phyloP scores from a whole-genome alignment of 2,797 vertebrate species.

The Acropternis orthonyx region DNA sequence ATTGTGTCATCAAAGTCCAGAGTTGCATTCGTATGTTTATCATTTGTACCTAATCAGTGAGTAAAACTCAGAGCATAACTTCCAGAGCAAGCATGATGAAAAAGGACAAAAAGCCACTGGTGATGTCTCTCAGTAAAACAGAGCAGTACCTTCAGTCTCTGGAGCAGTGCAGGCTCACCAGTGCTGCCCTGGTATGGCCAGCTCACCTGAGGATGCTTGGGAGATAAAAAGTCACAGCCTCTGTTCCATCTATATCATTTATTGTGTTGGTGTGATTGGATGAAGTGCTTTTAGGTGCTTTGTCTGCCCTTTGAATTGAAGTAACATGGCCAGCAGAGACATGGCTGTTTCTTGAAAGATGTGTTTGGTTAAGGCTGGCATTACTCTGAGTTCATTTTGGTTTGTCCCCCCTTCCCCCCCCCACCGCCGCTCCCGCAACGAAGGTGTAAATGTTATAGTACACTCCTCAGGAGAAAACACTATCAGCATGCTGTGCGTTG shows the following conservation, averaged over 20 bases:
- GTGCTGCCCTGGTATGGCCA: background rate
- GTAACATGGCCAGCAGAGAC: background rate
- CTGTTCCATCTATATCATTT: background rate
- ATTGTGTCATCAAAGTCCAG: background rate
- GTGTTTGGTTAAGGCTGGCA: background rate
- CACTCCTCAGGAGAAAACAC: background rate
- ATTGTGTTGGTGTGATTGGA: rapidly evolving
- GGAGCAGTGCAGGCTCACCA: background rate
- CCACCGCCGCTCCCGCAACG: rapidly evolving
- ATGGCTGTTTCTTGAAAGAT: background rate
- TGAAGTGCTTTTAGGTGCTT: rapidly evolving
- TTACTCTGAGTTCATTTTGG: background rate
- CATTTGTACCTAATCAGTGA: background rate
- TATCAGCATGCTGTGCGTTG: background rate
- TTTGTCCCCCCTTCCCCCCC: background rate
- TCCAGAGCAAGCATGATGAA: background rate
- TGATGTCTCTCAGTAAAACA: rapidly evolving
- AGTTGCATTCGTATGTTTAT: background rate
- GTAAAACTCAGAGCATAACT: background rate
- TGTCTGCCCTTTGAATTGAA: background rate
- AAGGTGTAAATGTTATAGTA: background rate
- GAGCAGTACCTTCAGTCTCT: background rate
- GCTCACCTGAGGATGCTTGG: background rate
- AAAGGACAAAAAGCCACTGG: background rate
- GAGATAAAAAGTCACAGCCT: background rate